phyloP scores from a whole-genome alignment of 2,113 vertebrate species.

The Macquaria ambigua region DNA sequence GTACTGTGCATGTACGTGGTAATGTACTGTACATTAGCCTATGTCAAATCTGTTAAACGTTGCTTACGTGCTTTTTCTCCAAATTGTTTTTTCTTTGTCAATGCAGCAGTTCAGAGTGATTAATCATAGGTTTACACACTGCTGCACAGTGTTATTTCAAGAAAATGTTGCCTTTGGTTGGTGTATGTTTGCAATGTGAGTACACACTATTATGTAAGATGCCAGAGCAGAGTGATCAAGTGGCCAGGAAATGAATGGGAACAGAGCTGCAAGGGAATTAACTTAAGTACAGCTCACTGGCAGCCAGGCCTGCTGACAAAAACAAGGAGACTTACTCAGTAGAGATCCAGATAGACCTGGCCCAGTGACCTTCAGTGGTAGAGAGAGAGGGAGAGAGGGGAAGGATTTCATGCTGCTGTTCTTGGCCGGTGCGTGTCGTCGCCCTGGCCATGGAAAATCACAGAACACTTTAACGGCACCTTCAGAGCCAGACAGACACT shows the following conservation, averaged over 20 bases:
- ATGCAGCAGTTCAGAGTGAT: conserved; percentile 15
- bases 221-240: conserved; percentile 52
- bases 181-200: conserved; percentile 29
- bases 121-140: conserved; percentile 33
- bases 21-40: background rate
- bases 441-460: conserved; percentile 66
- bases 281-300: conserved; percentile 50
- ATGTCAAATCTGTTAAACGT: conserved; percentile 13
- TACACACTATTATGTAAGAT: conserved; percentile 27
- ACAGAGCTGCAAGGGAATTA: conserved; percentile 59
- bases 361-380: conserved; percentile 37
- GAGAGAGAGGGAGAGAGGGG: conserved; percentile 7
- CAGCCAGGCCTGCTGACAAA: conserved; percentile 54
- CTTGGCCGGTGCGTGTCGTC: conserved; percentile 61
- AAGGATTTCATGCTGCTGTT: conserved; percentile 64
- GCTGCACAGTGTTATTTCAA: conserved; percentile 37
- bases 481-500: conserved; percentile 36
- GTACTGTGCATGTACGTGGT: background rate
- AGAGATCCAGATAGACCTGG: conserved; percentile 41
- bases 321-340: conserved; percentile 64
- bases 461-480: conserved; percentile 47
- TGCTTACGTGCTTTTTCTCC: background rate
- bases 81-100: background rate
- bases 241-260: conserved; percentile 61
- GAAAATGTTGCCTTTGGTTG: conserved; percentile 38